A percentile compares a stretch with the other conserved stretches of the same genome.
Evolutionary conservation across 2,113 vertebrate genomes (phyloP).

Genomic region (Odobenus rosmarus): DNA sequence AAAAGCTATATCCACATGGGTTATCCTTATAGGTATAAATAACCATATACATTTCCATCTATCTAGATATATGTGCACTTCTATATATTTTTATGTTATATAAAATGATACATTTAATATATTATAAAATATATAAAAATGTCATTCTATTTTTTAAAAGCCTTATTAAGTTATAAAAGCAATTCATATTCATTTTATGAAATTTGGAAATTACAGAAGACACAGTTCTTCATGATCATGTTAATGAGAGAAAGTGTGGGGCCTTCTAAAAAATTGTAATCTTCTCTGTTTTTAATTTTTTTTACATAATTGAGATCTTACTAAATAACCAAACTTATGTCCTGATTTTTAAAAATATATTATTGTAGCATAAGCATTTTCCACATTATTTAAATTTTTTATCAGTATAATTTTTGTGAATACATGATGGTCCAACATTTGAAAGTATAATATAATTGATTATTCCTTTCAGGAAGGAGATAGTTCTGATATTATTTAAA

Average conservation of each 20-base stretch:
- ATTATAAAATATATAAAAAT: neutral
- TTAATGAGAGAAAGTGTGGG: neutral
- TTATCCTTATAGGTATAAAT: neutral
- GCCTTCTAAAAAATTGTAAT: neutral
- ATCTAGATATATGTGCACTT: neutral
- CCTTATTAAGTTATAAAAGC: neutral
- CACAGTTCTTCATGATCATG: neutral
- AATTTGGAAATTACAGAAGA: slow-evolving; percentile 9
- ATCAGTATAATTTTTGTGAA: neutral
- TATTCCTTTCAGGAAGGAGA: neutral
- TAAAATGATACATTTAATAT: neutral
- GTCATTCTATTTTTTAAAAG: neutral
- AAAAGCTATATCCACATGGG: neutral
- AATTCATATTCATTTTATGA: neutral
- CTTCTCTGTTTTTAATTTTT: neutral
- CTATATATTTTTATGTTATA: neutral
- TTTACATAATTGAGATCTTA: neutral
- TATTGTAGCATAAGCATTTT: neutral
- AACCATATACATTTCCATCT: neutral
- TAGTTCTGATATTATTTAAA: neutral
- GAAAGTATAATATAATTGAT: neutral
- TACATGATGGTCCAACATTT: neutral
- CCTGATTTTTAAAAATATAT: neutral
- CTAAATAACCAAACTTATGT: neutral
- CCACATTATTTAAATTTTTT: neutral